phyloP scores from a whole-genome alignment of 37 sponge, comb jelly and placozoan species.

The Crambe crambe region DNA sequence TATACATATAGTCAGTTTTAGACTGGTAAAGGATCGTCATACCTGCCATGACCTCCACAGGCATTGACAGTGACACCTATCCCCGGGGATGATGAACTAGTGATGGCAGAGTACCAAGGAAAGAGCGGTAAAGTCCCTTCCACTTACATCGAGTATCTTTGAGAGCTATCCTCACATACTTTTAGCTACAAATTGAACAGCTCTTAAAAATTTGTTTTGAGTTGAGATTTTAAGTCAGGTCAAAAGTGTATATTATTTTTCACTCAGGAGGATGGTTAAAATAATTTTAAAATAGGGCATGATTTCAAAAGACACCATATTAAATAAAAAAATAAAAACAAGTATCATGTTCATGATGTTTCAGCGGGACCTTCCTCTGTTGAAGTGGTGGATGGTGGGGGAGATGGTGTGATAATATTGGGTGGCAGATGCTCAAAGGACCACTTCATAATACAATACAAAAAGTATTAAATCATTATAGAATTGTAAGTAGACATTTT shows the following conservation, averaged over 20 bases:
- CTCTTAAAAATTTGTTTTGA: too few relatives aligned
- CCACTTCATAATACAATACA: too few relatives aligned
- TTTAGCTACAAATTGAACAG: too few relatives aligned
- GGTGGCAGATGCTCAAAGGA: background rate
- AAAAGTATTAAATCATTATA: too few relatives aligned
- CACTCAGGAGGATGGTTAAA: too few relatives aligned
- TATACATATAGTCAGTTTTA: background rate
- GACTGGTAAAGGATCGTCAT: background rate
- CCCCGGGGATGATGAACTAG: slow-evolving; percentile 53
- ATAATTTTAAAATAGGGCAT: too few relatives aligned
- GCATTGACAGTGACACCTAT: slow-evolving; percentile 39
- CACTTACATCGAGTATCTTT: slow-evolving; percentile 63
- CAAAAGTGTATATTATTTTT: too few relatives aligned
- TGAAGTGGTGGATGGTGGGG: background rate
- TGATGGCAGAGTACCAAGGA: slow-evolving; percentile 46
- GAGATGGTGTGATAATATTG: background rate
- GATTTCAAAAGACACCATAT: too few relatives aligned
- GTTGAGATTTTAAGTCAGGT: too few relatives aligned
- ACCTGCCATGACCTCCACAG: slow-evolving; percentile 26
- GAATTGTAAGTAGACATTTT: too few relatives aligned
- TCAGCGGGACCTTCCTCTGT: background rate
- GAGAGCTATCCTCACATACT: background rate
- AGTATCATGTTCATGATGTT: background rate
- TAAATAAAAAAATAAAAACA: too few relatives aligned
- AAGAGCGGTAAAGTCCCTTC: slow-evolving; percentile 59